These are phyloP conservation scores for Gymnothorax javanicus DNA, from an alignment of 2,797 vertebrate genomes.

Conservation along the genomic window DNA sequence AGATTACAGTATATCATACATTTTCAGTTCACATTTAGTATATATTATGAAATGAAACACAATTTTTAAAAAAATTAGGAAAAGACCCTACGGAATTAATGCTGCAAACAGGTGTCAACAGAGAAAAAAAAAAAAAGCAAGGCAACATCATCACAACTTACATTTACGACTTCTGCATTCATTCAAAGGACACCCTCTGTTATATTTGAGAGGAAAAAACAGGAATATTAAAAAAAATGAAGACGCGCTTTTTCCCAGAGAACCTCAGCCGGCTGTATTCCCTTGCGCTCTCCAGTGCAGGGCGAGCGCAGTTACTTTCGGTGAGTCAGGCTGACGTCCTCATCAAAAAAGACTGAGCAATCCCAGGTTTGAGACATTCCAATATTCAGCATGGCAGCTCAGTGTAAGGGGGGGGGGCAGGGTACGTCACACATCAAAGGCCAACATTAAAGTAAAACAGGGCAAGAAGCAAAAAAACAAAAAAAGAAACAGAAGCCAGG, in stretches of 20 bases:
- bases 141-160: constrained; percentile 60
- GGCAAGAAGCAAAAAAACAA: neutral
- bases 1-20: constrained; percentile 48
- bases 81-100: constrained; percentile 49
- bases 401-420: neutral
- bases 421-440: neutral
- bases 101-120: constrained; percentile 46
- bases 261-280: neutral
- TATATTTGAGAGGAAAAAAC: constrained; percentile 42
- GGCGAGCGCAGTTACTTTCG: neutral
- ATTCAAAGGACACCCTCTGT: constrained; percentile 65
- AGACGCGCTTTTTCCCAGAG: constrained; percentile 36
- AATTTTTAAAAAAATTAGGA: constrained; percentile 45
- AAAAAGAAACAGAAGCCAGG: neutral
- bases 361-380: constrained; percentile 16
- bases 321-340: neutral
- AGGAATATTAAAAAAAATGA: constrained; percentile 14
- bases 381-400: neutral
- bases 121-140: constrained; percentile 50
- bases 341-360: neutral
- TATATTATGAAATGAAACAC: constrained; percentile 54
- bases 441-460: neutral
- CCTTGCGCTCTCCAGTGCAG: neutral
- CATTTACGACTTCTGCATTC: constrained; percentile 41
- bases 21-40: constrained; percentile 75